Evolutionary conservation across 30 jellyfish, hydroid and myxozoan species (phyloP), one percentile per base, ranked within the genome.

Genomic region (Cassiopea xamachana): DNA sequence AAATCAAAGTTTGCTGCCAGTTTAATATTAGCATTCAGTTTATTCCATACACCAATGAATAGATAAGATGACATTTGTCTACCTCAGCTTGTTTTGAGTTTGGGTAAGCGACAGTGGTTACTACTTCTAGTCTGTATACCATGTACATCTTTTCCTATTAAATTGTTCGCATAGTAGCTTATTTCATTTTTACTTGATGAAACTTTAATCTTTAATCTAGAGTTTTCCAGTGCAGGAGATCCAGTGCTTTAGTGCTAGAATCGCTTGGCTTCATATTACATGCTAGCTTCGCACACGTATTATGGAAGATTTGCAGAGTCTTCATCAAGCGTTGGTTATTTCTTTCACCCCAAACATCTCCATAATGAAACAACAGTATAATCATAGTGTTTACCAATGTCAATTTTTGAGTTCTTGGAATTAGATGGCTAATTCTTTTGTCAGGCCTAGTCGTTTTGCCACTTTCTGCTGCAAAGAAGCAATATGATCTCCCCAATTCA

Each of bases 381-480:
- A 83, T 83, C 92, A 69, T 83, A 47, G 92, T 81, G 89, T 83
- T 83, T 64, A 83, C 92, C 92, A 83, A 67, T 64, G 87, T 83
- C 47, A 64, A 68, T 64, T 60, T 88, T 86, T 86, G 87, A 27
- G 88, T 75, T 88, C 82, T 86, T 81, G 93, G 93, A 74, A 86
- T 73, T 70, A 71, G 92, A 76, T 87, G 90, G 60, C 91, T 64
- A 8, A 87, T 77, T 87, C 90, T 81, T 81, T 81, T 89, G 48
- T 71, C 79, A 81, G 81, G 46, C 92, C 96, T 74, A 80, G 69
- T 84, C 92, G 80, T 70, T 81, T 80, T 73, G 92, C 92, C 92
- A 81, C 92, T 81, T 82, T 81, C 46, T 89, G 85, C 96, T 81
- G 96, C 92, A 89, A 89, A 80, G 96, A 89, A 81, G 88, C 96